phyloP scores from a whole-genome alignment of 1,140 invertebrate species.

The Drosophila lowei region DNA sequence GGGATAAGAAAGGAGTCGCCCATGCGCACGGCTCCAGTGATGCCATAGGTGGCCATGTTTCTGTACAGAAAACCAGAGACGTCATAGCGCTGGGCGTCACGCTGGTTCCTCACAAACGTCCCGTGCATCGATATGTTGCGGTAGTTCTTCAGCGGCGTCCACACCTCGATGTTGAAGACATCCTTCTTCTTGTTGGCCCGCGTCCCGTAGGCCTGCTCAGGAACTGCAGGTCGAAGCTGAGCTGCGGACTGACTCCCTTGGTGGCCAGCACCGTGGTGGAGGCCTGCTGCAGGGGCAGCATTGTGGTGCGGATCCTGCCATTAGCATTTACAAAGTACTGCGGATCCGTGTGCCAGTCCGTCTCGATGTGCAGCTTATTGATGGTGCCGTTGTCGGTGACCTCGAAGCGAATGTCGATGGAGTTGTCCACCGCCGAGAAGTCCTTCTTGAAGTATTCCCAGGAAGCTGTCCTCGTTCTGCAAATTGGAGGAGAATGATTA shows the following conservation, averaged over 20 bases:
- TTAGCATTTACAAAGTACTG: conserved; percentile 54
- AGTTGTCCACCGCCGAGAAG: conserved; percentile 86
- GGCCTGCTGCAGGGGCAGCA: conserved; percentile 64
- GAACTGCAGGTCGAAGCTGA: conserved; percentile 71
- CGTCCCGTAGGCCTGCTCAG: conserved; percentile 61
- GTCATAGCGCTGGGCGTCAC: conserved; percentile 51
- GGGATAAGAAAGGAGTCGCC: neutral
- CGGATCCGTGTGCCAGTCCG: conserved; percentile 67
- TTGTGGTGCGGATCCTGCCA: conserved; percentile 65
- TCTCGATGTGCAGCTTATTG: conserved; percentile 64
- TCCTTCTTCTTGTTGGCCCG: conserved; percentile 64
- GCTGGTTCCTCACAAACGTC: conserved; percentile 35
- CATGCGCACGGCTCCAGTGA: conserved; percentile 62
- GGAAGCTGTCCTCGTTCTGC: conserved; percentile 86
- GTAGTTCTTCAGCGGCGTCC: conserved; percentile 74
- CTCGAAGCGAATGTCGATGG: conserved; percentile 85
- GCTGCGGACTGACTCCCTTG: conserved; percentile 44
- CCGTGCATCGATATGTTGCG: conserved; percentile 77
- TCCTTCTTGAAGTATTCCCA: conserved; percentile 87
- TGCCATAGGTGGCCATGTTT: conserved; percentile 70
- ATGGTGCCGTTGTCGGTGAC: conserved; percentile 75
- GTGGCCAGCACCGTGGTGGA: conserved; percentile 61
- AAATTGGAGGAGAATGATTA: neutral
- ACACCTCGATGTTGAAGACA: conserved; percentile 74
- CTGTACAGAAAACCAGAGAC: conserved; percentile 67